phyloP scores from a whole-genome alignment of 2,797 vertebrate genomes.

The Champsocephalus esox region DNA sequence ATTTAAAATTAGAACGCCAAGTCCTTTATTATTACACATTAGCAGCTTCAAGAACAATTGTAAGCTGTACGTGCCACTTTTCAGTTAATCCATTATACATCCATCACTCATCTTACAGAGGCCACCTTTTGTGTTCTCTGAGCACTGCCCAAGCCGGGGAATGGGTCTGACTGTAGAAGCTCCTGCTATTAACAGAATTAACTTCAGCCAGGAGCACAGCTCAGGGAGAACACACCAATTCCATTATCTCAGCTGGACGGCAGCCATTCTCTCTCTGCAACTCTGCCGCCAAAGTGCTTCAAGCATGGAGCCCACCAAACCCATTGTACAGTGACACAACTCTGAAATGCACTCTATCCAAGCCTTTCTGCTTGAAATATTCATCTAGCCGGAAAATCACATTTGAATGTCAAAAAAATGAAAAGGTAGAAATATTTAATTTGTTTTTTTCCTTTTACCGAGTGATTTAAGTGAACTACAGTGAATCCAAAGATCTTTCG shows the following conservation, averaged over 20 bases:
- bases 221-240: constrained; percentile 87
- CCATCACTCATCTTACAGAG: constrained; percentile 75
- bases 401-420: constrained; percentile 73
- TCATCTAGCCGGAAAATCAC: constrained; percentile 76
- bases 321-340: constrained; percentile 76
- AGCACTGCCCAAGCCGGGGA: constrained; percentile 58
- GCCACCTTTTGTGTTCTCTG: constrained; percentile 60
- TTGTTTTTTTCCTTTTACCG: constrained; percentile 55
- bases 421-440: constrained; percentile 75
- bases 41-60: constrained; percentile 81
- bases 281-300: constrained; percentile 80
- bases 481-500: constrained; percentile 60
- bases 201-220: constrained; percentile 84
- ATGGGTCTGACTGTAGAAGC: constrained; percentile 74
- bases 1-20: constrained; percentile 60
- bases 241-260: constrained; percentile 88
- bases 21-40: constrained; percentile 81
- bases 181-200: constrained; percentile 88
- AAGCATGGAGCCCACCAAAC: constrained; percentile 69
- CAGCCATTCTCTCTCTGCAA: constrained; percentile 77
- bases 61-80: constrained; percentile 75
- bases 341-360: constrained; percentile 80
- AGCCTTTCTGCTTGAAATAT: constrained; percentile 84
- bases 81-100: constrained; percentile 86
- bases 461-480: constrained; percentile 57